phyloP scores from a whole-genome alignment of 2,113 vertebrate genomes.

The Bubo blakistoni region DNA sequence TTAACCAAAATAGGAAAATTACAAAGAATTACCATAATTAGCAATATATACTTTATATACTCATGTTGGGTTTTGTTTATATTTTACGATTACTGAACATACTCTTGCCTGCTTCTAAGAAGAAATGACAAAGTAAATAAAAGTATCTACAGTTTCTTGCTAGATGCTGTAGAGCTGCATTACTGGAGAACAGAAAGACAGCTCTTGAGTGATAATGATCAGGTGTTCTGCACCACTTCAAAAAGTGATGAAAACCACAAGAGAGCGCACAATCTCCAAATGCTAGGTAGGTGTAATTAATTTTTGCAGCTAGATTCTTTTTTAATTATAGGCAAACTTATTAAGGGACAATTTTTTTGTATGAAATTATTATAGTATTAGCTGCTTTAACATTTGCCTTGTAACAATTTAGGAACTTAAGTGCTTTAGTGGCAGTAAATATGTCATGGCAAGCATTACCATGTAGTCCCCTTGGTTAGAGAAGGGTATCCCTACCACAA shows the following conservation, averaged over 20 bases:
- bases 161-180: not conserved
- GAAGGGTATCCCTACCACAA: not conserved
- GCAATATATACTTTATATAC: not conserved
- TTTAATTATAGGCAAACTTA: not conserved
- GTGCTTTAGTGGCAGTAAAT: not conserved
- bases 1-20: not conserved
- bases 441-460: not conserved
- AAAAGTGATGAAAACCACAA: not conserved
- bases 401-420: not conserved
- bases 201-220: not conserved
- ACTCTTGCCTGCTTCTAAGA: not conserved
- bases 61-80: not conserved
- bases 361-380: not conserved
- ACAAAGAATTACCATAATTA: not conserved
- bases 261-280: fast-evolving
- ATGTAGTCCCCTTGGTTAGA: not conserved
- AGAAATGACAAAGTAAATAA: not conserved
- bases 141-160: not conserved
- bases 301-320: not conserved
- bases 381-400: not conserved
- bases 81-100: not conserved
- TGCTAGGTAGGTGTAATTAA: not conserved
- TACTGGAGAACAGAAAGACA: not conserved
- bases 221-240: not conserved
- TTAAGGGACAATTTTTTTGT: not conserved